Conservation (phyloP, 2,797 vertebrate genomes). For the Mormyrus proboscirostris region DNA sequence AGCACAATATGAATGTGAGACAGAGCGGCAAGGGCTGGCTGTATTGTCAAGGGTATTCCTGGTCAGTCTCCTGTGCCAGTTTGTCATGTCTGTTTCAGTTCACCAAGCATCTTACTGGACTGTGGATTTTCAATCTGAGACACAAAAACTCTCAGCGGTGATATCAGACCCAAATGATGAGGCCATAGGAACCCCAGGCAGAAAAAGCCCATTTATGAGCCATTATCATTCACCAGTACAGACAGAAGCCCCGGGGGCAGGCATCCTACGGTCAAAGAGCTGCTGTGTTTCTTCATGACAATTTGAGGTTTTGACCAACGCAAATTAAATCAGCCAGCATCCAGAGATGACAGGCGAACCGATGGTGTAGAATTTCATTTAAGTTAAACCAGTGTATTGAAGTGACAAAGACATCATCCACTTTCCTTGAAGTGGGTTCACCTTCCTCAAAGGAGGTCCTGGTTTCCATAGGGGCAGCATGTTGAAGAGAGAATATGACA, state of each 20-base stretch:
- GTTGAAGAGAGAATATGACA: background rate
- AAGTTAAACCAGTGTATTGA: background rate
- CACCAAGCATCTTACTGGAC: background rate
- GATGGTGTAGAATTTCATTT: background rate
- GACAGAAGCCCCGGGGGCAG: background rate
- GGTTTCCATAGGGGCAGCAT: background rate
- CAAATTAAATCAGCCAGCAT: background rate
- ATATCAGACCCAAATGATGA: background rate
- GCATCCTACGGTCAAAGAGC: background rate
- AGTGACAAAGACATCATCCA: background rate
- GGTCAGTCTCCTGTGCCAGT: background rate
- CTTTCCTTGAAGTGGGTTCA: background rate
- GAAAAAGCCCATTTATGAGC: background rate
- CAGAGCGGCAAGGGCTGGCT: background rate
- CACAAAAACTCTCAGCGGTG: background rate
- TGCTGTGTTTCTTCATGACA: background rate
- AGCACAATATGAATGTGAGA: background rate
- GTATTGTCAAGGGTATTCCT: background rate
- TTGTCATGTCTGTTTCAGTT: background rate
- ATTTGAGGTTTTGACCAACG: background rate
- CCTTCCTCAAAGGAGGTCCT: background rate
- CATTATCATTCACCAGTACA: background rate
- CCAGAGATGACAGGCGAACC: background rate
- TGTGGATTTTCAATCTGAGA: background rate
- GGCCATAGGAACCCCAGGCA: background rate